phyloP scores from a whole-genome alignment of 2,888 invertebrate species.

The Tenodera sinensis region DNA sequence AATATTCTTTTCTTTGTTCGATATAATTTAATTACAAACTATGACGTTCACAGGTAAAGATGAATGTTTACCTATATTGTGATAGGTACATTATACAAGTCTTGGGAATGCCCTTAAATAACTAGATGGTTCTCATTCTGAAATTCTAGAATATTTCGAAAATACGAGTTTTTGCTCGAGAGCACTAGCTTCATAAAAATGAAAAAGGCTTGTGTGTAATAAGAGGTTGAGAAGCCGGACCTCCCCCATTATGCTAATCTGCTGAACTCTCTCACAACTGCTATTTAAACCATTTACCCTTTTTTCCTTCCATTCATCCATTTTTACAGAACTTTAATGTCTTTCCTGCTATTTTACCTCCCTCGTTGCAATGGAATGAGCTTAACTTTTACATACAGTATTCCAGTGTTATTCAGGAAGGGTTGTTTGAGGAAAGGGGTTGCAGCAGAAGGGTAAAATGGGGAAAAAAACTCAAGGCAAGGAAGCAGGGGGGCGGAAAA shows the following conservation, averaged over 20 bases:
- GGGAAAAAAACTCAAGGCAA: background rate
- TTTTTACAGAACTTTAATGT: background rate
- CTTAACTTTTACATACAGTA: background rate
- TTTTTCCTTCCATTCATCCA: background rate
- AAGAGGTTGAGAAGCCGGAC: background rate
- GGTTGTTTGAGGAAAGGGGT: background rate
- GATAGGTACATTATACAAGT: no score
- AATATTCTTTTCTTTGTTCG: no score
- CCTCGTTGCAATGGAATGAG: background rate
- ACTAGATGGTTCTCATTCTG: no score
- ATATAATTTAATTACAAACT: no score
- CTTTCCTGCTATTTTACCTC: background rate
- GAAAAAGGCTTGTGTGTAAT: background rate
- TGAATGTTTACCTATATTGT: no score
- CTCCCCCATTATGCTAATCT: background rate
- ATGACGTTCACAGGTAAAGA: no score
- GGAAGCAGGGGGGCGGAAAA: background rate
- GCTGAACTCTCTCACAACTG: background rate
- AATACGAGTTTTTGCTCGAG: no score
- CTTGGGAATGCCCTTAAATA: no score
- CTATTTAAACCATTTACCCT: background rate
- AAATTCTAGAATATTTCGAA: no score
- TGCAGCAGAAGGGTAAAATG: background rate
- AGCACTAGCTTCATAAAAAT: no score
- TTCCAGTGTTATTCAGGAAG: background rate